Conservation (phyloP, 1,140 invertebrate genomes). For the Meloidogyne exigua region DNA sequence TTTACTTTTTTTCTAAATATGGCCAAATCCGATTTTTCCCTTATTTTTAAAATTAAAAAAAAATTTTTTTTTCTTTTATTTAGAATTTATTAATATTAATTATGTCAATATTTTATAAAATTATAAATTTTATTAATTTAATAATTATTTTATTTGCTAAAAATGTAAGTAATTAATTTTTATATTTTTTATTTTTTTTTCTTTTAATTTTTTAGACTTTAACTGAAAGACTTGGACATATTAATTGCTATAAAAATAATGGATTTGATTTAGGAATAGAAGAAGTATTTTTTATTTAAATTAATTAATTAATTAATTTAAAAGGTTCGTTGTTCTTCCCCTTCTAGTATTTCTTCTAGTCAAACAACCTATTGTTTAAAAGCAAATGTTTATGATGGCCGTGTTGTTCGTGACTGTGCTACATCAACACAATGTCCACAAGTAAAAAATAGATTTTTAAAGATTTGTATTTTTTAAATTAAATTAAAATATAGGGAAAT, state of each 20-base stretch:
- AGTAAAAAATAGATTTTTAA: conserved; percentile 15
- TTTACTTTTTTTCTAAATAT: background rate
- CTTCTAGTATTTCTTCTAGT: conserved; percentile 12
- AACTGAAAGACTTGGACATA: conserved; percentile 4
- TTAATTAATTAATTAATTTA: too few relatives aligned
- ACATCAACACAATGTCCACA: conserved; percentile 33
- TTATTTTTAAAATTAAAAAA: background rate
- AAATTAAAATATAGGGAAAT: conserved; percentile 26
- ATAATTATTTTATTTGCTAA: background rate
- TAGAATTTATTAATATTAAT: too few relatives aligned
- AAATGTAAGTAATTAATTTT: background rate
- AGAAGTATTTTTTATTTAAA: conserved; percentile 5
- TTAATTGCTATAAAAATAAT: conserved; percentile 19
- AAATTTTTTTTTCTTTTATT: too few relatives aligned
- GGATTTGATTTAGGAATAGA: conserved; percentile 22
- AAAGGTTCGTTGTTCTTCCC: conserved; percentile 21
- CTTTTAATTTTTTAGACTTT: background rate
- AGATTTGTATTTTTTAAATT: too few relatives aligned
- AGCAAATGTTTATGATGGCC: conserved; percentile 36
- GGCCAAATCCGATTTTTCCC: background rate
- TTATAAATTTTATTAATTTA: background rate
- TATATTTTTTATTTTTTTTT: background rate
- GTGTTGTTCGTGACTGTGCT: conserved; percentile 35
- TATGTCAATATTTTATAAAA: background rate
- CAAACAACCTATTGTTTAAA: conserved; percentile 33